Conservation (phyloP, 2,888 invertebrate species). For the Rugalucina vietnamica region DNA sequence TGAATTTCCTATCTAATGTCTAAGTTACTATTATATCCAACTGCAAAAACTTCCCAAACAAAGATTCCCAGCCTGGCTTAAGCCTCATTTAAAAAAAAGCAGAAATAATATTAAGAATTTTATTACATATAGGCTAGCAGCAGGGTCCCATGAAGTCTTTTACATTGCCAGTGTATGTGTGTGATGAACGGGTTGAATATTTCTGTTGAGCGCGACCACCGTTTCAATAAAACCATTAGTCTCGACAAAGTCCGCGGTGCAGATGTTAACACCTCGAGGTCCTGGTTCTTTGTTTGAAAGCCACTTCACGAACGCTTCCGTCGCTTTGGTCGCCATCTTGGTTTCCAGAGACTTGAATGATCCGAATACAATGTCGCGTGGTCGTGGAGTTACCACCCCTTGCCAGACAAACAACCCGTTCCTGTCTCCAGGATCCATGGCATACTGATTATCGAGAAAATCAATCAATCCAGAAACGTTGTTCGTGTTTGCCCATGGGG, state of each 20-base stretch:
- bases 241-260: slow-evolving; percentile 92
- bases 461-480: slow-evolving; percentile 86
- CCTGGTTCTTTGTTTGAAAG: slow-evolving; percentile 77
- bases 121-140: no score
- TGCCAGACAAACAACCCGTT: slow-evolving; percentile 90
- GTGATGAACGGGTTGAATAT: neutral
- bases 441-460: slow-evolving; percentile 87
- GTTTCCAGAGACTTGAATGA: slow-evolving; percentile 82
- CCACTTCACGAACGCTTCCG: slow-evolving; percentile 82
- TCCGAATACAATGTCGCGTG: slow-evolving; percentile 69
- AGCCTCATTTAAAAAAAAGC: no score
- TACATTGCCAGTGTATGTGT: no score
- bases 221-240: slow-evolving; percentile 65
- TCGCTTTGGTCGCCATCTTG: slow-evolving; percentile 82
- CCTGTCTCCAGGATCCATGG: slow-evolving; percentile 85
- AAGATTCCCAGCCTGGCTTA: no score
- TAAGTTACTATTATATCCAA: no score
- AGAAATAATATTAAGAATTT: no score
- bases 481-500: slow-evolving; percentile 92
- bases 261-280: slow-evolving; percentile 88
- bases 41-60: no score
- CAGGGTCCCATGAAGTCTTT: no score
- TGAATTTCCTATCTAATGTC: no score
- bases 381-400: slow-evolving; percentile 89
- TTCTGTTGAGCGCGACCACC: slow-evolving; percentile 62